Conservation (phyloP, 2,888 invertebrate species). For the Nysson spinosus region DNA sequence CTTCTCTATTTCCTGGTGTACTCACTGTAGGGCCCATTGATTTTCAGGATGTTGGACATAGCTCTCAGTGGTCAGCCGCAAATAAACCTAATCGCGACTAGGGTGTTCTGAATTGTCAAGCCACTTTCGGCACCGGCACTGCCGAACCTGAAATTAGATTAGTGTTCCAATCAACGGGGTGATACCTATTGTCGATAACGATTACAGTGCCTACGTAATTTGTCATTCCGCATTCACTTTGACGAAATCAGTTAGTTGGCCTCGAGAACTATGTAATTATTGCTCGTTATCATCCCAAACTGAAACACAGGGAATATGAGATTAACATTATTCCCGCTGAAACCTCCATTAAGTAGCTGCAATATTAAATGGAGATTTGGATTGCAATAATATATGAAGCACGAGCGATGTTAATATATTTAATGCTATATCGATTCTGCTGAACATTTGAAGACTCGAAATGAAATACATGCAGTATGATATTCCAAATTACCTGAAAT, state of each 20-base stretch:
- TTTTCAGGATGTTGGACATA: slow-evolving; percentile 65
- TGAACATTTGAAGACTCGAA: too few relatives aligned
- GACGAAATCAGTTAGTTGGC: neutral
- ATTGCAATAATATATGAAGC: too few relatives aligned
- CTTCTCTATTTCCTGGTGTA: slow-evolving; percentile 38
- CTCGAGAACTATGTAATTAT: slow-evolving; percentile 1
- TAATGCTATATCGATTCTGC: too few relatives aligned
- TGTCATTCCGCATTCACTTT: slow-evolving; percentile 2
- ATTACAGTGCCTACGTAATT: slow-evolving; percentile 12
- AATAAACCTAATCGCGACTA: slow-evolving; percentile 73
- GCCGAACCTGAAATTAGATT: slow-evolving; percentile 38
- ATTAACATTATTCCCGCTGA: too few relatives aligned
- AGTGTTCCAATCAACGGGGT: slow-evolving; percentile 36
- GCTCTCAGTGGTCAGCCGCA: slow-evolving; percentile 64
- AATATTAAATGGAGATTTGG: too few relatives aligned
- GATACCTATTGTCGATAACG: slow-evolving; percentile 34
- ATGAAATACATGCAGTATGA: too few relatives aligned
- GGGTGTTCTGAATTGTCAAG: slow-evolving; percentile 63
- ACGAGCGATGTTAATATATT: too few relatives aligned
- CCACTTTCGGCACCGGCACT: slow-evolving; percentile 58
- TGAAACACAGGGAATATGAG: too few relatives aligned
- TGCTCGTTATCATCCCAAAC: neutral
- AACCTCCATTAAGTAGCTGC: too few relatives aligned
- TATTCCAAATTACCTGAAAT: too few relatives aligned
- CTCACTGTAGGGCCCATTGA: slow-evolving; percentile 61